Base-by-base conservation (phyloP, 2,888 invertebrate genomes). In the Macrosoma leucophasiata region DNA sequence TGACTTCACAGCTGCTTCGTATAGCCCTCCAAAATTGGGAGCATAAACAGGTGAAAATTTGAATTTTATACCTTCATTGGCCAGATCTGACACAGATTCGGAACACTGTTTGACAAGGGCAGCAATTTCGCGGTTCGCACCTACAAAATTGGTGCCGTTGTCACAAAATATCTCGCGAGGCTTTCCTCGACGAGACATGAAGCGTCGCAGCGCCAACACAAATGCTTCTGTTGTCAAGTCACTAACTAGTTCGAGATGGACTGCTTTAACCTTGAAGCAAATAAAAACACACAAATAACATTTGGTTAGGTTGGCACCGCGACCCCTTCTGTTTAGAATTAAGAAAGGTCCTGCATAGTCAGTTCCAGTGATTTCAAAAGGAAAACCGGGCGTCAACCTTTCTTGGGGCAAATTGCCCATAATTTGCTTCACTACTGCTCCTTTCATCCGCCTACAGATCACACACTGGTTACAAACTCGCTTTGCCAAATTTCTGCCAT, bases 331-430 rank as follows among this genome's bases (percentile, higher is more conserved):
- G n/a, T 28, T 19, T 1, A 28, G 13, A 7, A 28, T 13, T 3
- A 28, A 6, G 9, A 28, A 28, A 8, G 28, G 28, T 7, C 28
- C 28, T 7, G 28, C 28, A 9, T 22, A 33, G 13, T 33, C 25
- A 6, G 22, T 10, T 3, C 26, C 32, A 3, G 21, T 21, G 4
- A 21, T 21, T 10, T 21, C 21, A n/a, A 21, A 21, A 8, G 21
- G 21, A n/a, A 21, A 25, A 4, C 25, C 25, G 9, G 25, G 25
- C 7, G 25, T 13, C 14, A 25, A 13, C 13, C 25, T 25, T 1
- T 5, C 9, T 7, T 9, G 3, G 12, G 25, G 25, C 14, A 25
- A 25, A 15, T 25, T 25, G n/a, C 25, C 25, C 25, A 25, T 25
- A n/a, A 25, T 25, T 25, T 25, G 25, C 3, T 15, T 25, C 4